A percentile compares a stretch with the other conserved stretches of the same genome.
phyloP scores from a whole-genome alignment of 2,888 invertebrate species.

The Drosophila pseudotalamancana region DNA sequence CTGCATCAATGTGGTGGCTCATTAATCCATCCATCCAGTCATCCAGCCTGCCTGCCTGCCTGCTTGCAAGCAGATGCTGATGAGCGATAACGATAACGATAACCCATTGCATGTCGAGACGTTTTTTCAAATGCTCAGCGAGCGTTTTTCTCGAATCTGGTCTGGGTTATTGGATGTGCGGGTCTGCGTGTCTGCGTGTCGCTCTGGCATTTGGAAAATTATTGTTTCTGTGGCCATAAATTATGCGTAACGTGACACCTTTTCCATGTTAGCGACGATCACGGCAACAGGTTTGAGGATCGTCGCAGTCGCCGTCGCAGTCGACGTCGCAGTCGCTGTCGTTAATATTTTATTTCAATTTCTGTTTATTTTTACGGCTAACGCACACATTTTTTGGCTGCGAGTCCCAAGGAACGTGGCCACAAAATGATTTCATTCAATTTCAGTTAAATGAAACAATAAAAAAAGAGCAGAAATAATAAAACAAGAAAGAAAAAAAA shows the following conservation, averaged over 20 bases:
- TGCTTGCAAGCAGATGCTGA: conserved; percentile 36
- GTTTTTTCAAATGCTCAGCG: conserved; percentile 46
- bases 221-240: conserved; percentile 74
- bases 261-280: conserved; percentile 71
- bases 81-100: conserved; percentile 27
- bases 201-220: conserved; percentile 62
- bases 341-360: conserved; percentile 74
- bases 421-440: conserved; percentile 75
- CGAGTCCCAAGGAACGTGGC: conserved; percentile 28
- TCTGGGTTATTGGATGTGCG: conserved; percentile 10
- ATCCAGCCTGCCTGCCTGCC: too few species aligned
- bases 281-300: conserved; percentile 55
- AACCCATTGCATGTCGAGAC: conserved; percentile 57
- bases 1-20: conserved; percentile 21
- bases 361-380: conserved; percentile 41
- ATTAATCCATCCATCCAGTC: conserved; percentile 11
- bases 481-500: background rate
- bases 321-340: conserved; percentile 35
- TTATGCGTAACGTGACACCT: conserved; percentile 84
- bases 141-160: conserved; percentile 23
- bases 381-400: conserved; percentile 28
- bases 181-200: conserved; percentile 38
- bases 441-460: conserved; percentile 61
- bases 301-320: conserved; percentile 37
- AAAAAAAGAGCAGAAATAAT: too few species aligned